These are phyloP conservation scores for Laticauda laticaudata DNA, from an alignment of 2,113 vertebrate species.

Conservation along the genomic window DNA sequence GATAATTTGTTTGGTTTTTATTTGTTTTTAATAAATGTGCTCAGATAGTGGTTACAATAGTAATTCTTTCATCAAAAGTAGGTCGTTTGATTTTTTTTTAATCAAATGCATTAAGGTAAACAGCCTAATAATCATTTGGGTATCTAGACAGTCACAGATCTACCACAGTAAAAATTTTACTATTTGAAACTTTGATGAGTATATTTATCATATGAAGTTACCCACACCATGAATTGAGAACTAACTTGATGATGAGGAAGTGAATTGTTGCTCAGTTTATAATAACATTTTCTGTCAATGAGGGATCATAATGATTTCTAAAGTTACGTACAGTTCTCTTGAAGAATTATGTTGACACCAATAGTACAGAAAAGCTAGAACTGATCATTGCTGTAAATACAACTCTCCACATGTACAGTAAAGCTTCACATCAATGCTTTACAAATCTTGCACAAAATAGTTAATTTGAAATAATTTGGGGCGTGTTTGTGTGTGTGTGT, in stretches of 20 bases:
- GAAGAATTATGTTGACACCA: background rate
- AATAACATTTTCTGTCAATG: background rate
- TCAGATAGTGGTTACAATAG: background rate
- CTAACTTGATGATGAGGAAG: background rate
- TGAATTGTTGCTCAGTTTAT: background rate
- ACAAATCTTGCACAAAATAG: background rate
- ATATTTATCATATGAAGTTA: conserved; percentile 14
- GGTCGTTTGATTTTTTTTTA: background rate
- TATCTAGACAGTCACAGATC: background rate
- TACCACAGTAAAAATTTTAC: background rate
- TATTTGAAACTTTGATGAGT: conserved; percentile 5
- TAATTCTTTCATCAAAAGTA: background rate
- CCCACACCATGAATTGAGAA: background rate
- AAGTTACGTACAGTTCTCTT: background rate
- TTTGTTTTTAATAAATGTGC: background rate
- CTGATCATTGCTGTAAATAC: background rate
- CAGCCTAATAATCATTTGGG: background rate
- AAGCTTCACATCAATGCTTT: background rate
- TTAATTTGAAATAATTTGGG: background rate
- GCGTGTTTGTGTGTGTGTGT: background rate
- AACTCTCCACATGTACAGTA: background rate
- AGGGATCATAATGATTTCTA: background rate
- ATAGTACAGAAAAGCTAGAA: background rate
- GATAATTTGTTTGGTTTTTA: background rate
- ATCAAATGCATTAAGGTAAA: background rate